Percentiles rank a stretch among this genome's conserved stretches.
Evolutionary conservation across 2,888 invertebrate genomes (phyloP).

Genomic region (Acrocyrtus sp.): DNA sequence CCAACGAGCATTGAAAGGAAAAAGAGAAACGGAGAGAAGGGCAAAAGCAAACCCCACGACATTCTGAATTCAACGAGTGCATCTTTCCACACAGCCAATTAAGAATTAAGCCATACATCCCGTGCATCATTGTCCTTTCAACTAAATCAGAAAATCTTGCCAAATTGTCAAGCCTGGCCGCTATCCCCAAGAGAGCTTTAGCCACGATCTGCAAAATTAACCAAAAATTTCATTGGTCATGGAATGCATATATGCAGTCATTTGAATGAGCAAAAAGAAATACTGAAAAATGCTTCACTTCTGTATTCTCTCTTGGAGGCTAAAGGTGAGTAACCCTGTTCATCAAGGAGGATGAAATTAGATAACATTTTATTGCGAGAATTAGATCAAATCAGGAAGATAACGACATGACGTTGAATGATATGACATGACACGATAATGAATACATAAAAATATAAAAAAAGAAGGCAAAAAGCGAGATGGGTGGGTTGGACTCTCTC

Average conservation of each 20-base stretch:
- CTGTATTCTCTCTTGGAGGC: conserved; percentile 15
- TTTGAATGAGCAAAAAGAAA: too few species aligned
- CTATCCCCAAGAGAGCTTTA: too few species aligned
- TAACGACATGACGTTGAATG: neutral
- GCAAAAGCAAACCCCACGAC: too few species aligned
- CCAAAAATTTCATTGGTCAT: too few species aligned
- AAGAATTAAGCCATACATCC: too few species aligned
- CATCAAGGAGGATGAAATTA: neutral
- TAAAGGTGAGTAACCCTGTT: conserved; percentile 23
- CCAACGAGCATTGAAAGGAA: neutral
- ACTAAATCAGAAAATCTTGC: neutral
- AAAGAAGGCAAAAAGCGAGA: too few species aligned
- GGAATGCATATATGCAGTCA: too few species aligned
- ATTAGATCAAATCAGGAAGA: conserved; percentile 20
- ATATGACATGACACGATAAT: neutral
- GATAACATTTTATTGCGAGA: conserved; percentile 18
- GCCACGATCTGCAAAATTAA: too few species aligned
- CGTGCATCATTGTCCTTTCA: neutral
- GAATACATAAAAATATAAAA: neutral
- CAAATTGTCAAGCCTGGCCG: neutral
- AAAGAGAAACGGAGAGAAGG: too few species aligned
- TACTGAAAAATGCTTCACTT: neutral
- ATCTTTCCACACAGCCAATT: too few species aligned
- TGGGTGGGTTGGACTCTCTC: too few species aligned
- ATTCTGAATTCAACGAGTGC: too few species aligned